phyloP scores from a whole-genome alignment of 2,888 invertebrate genomes.

The Boloria selene region DNA sequence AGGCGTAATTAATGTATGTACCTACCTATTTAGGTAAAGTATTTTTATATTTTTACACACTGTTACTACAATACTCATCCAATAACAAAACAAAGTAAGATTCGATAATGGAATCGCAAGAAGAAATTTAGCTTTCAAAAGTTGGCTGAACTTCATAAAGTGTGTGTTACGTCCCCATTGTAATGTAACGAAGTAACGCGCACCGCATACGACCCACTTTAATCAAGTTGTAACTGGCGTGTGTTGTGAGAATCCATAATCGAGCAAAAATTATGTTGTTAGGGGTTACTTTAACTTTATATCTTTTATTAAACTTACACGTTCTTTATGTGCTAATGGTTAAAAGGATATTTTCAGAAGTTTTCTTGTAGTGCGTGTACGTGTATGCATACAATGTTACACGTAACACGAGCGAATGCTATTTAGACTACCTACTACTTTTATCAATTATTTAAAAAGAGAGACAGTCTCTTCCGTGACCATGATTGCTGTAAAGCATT shows the following conservation, averaged over 20 bases:
- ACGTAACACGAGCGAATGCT: background rate
- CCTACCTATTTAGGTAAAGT: no score
- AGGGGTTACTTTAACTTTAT: slow-evolving; percentile 44
- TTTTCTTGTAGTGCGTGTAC: slow-evolving; percentile 9
- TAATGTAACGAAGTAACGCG: slow-evolving; percentile 66
- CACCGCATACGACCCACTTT: slow-evolving; percentile 65
- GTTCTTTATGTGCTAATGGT: slow-evolving; percentile 2
- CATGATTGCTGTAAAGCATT: no score
- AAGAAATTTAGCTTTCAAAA: slow-evolving; percentile 16
- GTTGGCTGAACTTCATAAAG: slow-evolving; percentile 35
- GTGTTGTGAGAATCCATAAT: slow-evolving; percentile 64
- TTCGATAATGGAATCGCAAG: background rate
- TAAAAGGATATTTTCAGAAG: slow-evolving; percentile 4
- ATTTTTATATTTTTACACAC: background rate
- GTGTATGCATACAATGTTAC: slow-evolving; percentile 3
- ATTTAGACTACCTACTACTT: no score
- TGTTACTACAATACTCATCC: no score
- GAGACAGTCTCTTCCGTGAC: no score
- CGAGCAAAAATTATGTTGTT: slow-evolving; percentile 53
- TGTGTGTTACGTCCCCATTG: slow-evolving; percentile 49
- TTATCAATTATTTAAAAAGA: no score
- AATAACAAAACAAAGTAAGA: background rate
- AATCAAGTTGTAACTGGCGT: slow-evolving; percentile 57
- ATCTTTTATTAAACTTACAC: slow-evolving; percentile 18
- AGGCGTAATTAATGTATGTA: no score